A percentile compares a stretch with the other conserved stretches of the same genome.
Conservation (phyloP, 2,113 vertebrate species). For the Propithecus coquereli region DNA sequence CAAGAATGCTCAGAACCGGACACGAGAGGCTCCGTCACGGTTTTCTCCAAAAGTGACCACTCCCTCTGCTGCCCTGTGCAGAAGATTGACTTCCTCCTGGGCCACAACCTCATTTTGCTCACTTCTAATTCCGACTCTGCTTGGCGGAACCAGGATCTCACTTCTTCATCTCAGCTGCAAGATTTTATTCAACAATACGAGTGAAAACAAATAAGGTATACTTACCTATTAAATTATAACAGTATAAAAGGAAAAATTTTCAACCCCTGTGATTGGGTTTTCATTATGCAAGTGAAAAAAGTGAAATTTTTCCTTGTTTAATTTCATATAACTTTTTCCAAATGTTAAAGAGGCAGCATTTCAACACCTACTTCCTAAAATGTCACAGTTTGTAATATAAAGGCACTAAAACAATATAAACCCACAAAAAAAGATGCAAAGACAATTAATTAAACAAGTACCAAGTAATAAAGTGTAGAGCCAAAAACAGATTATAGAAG, state of each 20-base stretch:
- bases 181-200: neutral
- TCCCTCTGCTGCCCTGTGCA: fast-evolving
- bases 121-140: neutral
- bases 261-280: neutral
- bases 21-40: fast-evolving
- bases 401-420: neutral
- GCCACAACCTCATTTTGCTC: neutral
- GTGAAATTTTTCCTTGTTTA: neutral
- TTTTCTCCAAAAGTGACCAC: neutral
- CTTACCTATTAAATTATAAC: neutral
- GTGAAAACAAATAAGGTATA: neutral
- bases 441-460: neutral
- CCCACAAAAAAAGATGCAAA: neutral
- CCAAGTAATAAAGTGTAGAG: neutral
- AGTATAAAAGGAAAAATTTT: neutral
- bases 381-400: neutral
- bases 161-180: neutral
- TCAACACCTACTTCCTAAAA: neutral
- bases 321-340: slow-evolving; percentile 11
- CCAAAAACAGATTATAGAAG: neutral
- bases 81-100: fast-evolving
- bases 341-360: neutral
- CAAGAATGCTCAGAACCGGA: neutral
- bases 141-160: neutral
- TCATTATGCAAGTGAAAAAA: neutral